A percentile compares a stretch with the other conserved stretches of the same genome.
phyloP scores from a whole-genome alignment of 2,113 vertebrate species.

The Monarcha castaneiventris region DNA sequence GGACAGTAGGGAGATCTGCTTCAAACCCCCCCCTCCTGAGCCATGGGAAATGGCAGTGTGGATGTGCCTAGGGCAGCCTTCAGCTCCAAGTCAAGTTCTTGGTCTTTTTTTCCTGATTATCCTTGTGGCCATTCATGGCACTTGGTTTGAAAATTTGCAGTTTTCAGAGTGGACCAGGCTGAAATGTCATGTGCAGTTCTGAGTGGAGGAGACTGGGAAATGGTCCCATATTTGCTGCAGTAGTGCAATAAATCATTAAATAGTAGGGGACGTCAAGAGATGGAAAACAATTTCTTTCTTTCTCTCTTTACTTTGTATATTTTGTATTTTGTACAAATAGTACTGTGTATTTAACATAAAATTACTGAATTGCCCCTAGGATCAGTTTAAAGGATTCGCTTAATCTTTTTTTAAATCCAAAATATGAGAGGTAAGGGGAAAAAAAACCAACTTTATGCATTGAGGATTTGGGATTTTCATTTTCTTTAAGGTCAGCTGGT shows the following conservation, averaged over 20 bases:
- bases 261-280: not conserved
- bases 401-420: slow-evolving; percentile 52
- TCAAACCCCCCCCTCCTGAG: not conserved
- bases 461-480: slow-evolving; percentile 58
- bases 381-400: slow-evolving; percentile 53
- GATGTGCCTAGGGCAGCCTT: not conserved
- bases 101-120: not conserved
- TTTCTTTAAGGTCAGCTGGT: slow-evolving; percentile 51
- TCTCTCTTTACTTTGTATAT: slow-evolving; percentile 25
- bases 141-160: not conserved
- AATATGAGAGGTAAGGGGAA: slow-evolving; percentile 12
- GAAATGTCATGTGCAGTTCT: not conserved
- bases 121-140: not conserved
- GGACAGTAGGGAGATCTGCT: not conserved
- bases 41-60: no score
- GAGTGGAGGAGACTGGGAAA: not conserved
- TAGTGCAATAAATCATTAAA: slow-evolving; percentile 25
- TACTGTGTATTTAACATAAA: slow-evolving; percentile 52
- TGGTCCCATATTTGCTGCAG: not conserved
- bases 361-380: slow-evolving; percentile 22
- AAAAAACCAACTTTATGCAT: not conserved
- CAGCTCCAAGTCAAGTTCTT: not conserved
- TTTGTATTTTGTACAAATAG: slow-evolving; percentile 32
- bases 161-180: not conserved
- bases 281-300: not conserved